A percentile compares a stretch with the other conserved stretches of the same genome.
Evolutionary conservation across 2,888 invertebrate species (phyloP).

Genomic region (Cheilosia variabilis): DNA sequence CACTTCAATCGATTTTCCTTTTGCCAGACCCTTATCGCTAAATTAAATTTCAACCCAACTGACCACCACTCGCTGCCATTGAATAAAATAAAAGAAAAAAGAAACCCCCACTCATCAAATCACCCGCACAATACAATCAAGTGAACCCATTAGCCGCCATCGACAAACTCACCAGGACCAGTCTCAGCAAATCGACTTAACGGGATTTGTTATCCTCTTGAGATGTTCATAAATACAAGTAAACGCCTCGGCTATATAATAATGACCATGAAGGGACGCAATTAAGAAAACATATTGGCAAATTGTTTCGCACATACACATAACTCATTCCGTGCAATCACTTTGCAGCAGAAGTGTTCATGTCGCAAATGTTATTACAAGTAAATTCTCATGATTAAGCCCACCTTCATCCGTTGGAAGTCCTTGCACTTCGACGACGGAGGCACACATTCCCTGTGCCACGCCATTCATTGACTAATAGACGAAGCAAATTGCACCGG

Average conservation of each 20-base stretch:
- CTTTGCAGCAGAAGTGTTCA: conserved; percentile 71
- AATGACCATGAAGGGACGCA: conserved; percentile 71
- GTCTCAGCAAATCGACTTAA: conserved; percentile 18
- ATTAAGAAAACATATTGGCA: conserved; percentile 74
- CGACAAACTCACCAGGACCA: conserved; percentile 6
- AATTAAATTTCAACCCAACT: conserved; percentile 27
- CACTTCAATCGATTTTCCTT: not conserved
- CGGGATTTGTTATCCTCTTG: conserved; percentile 37
- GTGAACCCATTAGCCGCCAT: conserved; percentile 36
- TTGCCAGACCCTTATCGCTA: not conserved
- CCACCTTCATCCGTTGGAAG: conserved; percentile 53
- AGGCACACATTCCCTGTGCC: conserved; percentile 16
- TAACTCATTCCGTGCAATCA: conserved; percentile 70
- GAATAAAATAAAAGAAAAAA: conserved; percentile 36
- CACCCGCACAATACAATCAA: conserved; percentile 52
- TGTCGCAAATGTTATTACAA: conserved; percentile 74
- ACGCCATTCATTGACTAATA: conserved; percentile 61
- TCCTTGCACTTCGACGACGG: not conserved
- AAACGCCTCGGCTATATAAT: conserved; percentile 51
- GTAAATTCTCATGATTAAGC: conserved; percentile 73
- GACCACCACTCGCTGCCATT: conserved; percentile 13
- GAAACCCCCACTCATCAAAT: conserved; percentile 14
- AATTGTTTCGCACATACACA: conserved; percentile 66
- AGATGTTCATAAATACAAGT: conserved; percentile 52
- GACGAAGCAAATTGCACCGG: conserved; percentile 68